Conservation (phyloP, 2,797 vertebrate species). For the Limosa lapponica region DNA sequence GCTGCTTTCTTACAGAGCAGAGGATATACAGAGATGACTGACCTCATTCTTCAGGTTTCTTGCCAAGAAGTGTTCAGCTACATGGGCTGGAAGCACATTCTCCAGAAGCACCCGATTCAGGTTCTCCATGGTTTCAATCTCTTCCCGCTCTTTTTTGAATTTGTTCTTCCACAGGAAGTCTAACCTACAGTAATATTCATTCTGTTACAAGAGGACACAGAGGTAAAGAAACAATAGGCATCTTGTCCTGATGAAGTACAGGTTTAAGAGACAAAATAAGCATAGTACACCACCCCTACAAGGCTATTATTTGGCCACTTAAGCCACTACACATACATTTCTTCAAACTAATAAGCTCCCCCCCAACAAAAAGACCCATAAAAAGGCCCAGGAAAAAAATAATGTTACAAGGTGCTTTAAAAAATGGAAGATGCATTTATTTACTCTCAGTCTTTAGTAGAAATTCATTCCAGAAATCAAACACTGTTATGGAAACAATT, state of each 20-base stretch:
- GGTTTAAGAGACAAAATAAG: slow-evolving; percentile 75
- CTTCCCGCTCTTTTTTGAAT: slow-evolving; percentile 98
- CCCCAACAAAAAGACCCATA: background rate
- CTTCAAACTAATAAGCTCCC: background rate
- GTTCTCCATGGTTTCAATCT: slow-evolving; percentile 99
- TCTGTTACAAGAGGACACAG: slow-evolving; percentile 94
- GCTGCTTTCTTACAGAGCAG: background rate
- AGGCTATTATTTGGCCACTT: background rate
- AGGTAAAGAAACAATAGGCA: slow-evolving; percentile 95
- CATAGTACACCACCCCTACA: background rate
- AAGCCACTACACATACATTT: background rate
- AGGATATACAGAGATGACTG: slow-evolving; percentile 41
- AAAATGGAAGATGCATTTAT: background rate
- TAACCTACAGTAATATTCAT: slow-evolving; percentile 92
- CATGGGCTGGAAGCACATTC: slow-evolving; percentile 94
- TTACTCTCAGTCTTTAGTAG: background rate
- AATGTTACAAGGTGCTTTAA: background rate
- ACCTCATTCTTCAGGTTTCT: slow-evolving; percentile 98
- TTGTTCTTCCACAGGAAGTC: slow-evolving; percentile 99
- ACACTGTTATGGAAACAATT: background rate
- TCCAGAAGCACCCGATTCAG: slow-evolving; percentile 95
- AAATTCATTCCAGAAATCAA: background rate
- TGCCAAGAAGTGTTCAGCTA: slow-evolving; percentile 95
- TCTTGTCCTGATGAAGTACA: slow-evolving; percentile 79
- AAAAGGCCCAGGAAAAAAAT: background rate